phyloP scores from a whole-genome alignment of 1,140 invertebrate species.

The Drosophila setifemur region DNA sequence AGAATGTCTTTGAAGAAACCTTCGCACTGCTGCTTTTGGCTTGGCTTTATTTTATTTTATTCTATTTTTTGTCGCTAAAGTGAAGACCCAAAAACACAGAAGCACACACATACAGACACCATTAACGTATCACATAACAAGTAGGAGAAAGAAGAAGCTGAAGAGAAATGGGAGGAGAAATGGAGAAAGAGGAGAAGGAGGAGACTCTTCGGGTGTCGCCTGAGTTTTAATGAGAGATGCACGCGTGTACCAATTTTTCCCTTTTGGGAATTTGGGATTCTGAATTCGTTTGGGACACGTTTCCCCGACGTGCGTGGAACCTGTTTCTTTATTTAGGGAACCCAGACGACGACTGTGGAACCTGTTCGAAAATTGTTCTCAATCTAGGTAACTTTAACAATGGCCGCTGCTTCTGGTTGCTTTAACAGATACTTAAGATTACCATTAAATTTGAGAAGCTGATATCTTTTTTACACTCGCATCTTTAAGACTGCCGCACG shows the following conservation, averaged over 20 bases:
- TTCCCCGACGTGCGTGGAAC: constrained; percentile 22
- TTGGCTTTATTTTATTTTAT: constrained; percentile 13
- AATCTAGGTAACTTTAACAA: constrained; percentile 1
- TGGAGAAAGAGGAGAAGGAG: not conserved
- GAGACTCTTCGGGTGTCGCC: constrained; percentile 6
- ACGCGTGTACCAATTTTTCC: constrained; percentile 48
- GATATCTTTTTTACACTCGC: not conserved
- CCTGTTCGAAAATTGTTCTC: constrained; percentile 16
- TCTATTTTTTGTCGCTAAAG: constrained; percentile 4
- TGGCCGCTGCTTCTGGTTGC: constrained; percentile 11
- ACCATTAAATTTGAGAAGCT: not conserved
- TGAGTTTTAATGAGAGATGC: constrained; percentile 31
- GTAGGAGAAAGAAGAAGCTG: not conserved
- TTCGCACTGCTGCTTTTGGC: constrained; percentile 1
- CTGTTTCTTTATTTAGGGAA: constrained; percentile 26
- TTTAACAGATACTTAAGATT: not conserved
- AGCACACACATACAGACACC: constrained; percentile 1
- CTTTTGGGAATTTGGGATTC: constrained; percentile 9
- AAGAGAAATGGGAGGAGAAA: not conserved
- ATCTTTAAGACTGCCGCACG: not conserved
- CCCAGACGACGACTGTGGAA: constrained; percentile 26
- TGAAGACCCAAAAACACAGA: constrained; percentile 3
- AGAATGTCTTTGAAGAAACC: constrained; percentile 47
- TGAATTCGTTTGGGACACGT: constrained; percentile 1
- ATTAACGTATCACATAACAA: constrained; percentile 34